Evolutionary conservation across 2,797 vertebrate species (phyloP), one percentile per base, ranked within the genome.

Genomic region (Mycteria americana): DNA sequence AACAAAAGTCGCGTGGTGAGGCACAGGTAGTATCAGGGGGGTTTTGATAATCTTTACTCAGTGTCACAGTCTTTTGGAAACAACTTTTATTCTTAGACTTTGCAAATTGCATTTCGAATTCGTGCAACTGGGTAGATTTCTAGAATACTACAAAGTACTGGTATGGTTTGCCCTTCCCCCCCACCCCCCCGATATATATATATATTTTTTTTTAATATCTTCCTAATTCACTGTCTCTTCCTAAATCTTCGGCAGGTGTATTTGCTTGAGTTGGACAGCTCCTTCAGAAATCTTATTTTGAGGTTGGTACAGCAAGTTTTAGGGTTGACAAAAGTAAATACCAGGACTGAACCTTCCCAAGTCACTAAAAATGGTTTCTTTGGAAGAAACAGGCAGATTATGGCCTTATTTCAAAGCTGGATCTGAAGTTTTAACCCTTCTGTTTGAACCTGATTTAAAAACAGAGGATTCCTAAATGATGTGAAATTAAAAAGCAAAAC

Each of bases 361-460:
- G 16, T 91, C 69, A 78, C 51, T 83, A 43, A 77, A 94, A 94
- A 74, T 59, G 21, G 24, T 45, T 46, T 76, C 11, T 57, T 64
- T 77, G 37, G 30, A 67, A 85, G 18, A 73, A 59, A 50, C 1
- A 65, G 75, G 41, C 63, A 85, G 59, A 43, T 87, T 33, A 33
- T 50, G 41, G 51, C 48, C 24, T 18, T n/a, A 17, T 74, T 64
- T 80, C 30, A 51, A 46, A 94, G 33, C 41, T 83, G 46, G 75
- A 59, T 77, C 39, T 19, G 6, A 64, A 67, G n/a, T 43, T 69
- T 72, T 46, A 77, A 51, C 28, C 18, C 23, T 72, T 69, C 18
- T 86, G 37, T 82, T 85, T 79, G 86, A 88, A 41, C 50, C 30
- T 39, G 37, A 30, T 85, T 59, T 65, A 62, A 67, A 95, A 90